These are phyloP conservation scores for Cebus imitator DNA, from an alignment of 2,113 vertebrate species.

Conservation along the genomic window DNA sequence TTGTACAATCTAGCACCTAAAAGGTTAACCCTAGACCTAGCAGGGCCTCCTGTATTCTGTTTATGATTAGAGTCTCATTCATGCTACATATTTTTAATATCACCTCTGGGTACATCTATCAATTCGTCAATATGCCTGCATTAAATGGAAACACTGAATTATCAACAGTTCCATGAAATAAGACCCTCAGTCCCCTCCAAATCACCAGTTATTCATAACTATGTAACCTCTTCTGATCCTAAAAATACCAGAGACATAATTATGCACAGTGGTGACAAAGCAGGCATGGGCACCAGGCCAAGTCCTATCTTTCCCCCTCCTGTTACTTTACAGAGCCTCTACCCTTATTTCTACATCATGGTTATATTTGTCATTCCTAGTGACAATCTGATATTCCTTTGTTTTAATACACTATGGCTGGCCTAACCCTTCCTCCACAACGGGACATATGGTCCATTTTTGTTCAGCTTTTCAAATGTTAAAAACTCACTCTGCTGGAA, in stretches of 20 bases:
- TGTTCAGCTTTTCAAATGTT: constrained; percentile 73
- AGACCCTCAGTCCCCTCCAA: neutral
- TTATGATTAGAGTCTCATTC: neutral
- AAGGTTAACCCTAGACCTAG: neutral
- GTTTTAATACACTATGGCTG: neutral
- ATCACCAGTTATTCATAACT: neutral
- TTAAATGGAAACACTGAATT: constrained; percentile 6
- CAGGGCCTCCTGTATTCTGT: neutral
- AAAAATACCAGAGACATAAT: neutral
- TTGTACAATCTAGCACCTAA: neutral
- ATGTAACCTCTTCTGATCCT: neutral
- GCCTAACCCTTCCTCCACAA: neutral
- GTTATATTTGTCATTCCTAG: neutral
- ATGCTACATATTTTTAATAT: neutral
- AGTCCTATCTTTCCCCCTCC: neutral
- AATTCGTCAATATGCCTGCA: neutral
- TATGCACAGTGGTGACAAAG: neutral
- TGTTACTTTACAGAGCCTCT: neutral
- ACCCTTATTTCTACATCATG: neutral
- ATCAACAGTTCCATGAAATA: neutral
- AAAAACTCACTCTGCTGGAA: constrained; percentile 58
- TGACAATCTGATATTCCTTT: constrained; percentile 12
- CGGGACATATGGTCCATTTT: constrained; percentile 72
- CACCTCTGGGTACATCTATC: neutral
- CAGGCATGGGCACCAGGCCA: neutral